Evolutionary conservation across 2,797 vertebrate genomes (phyloP).

Genomic region (Potorous gilbertii): DNA sequence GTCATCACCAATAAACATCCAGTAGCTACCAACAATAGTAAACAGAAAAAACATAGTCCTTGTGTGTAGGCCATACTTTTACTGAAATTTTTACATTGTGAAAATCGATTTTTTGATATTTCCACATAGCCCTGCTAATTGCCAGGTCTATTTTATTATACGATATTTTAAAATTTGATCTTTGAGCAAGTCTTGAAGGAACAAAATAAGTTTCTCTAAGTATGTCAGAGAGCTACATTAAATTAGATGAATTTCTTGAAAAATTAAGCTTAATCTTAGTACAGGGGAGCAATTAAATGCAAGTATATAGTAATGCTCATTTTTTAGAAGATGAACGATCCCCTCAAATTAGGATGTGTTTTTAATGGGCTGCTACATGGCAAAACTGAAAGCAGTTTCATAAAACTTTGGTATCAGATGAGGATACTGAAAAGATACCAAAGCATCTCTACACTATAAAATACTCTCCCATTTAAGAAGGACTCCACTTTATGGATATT

Average conservation of each 20-base stretch:
- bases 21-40: constrained; percentile 5
- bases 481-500: constrained; percentile 40
- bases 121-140: constrained; percentile 28
- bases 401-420: constrained; percentile 33
- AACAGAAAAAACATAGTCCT: neutral
- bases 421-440: neutral
- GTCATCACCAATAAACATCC: constrained; percentile 19
- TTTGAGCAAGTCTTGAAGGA: constrained; percentile 34
- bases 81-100: constrained; percentile 22
- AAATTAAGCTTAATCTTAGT: constrained; percentile 11
- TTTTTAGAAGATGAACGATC: constrained; percentile 48
- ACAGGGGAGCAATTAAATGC: constrained; percentile 14
- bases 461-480: constrained; percentile 38
- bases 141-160: constrained; percentile 42
- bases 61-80: neutral
- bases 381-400: constrained; percentile 42
- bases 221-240: constrained; percentile 30
- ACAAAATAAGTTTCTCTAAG: constrained; percentile 25
- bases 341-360: constrained; percentile 27
- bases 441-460: constrained; percentile 6
- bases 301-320: neutral
- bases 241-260: constrained; percentile 38
- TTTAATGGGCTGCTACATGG: constrained; percentile 24
- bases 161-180: constrained; percentile 17
- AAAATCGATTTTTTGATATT: constrained; percentile 29